These are phyloP conservation scores for Aproaerema taeniolella DNA, from an alignment of 2,888 invertebrate genomes.

Conservation along the genomic window DNA sequence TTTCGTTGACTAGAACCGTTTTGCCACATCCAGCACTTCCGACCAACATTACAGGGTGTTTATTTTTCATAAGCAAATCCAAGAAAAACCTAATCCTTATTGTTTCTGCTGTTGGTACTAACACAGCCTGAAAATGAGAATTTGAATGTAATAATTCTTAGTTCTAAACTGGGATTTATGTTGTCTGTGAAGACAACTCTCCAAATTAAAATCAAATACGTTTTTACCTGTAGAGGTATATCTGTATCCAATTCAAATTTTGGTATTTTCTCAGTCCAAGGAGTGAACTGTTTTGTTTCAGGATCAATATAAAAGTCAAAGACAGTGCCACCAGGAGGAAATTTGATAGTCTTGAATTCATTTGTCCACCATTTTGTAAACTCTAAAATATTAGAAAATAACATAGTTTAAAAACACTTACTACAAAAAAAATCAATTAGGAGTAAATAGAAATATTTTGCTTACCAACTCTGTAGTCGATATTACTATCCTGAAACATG, in stretches of 20 bases:
- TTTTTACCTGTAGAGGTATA: conserved; percentile 87
- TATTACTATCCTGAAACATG: conserved; percentile 94
- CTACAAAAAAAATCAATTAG: conserved; percentile 10
- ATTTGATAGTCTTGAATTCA: conserved; percentile 96
- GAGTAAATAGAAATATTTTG: not conserved
- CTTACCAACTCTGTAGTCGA: conserved; percentile 82
- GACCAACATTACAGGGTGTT: conserved; percentile 95
- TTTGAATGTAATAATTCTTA: no score
- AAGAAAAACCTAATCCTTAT: conserved; percentile 93
- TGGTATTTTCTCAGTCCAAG: conserved; percentile 93
- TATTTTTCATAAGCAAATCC: conserved; percentile 91
- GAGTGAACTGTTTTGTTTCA: conserved; percentile 92
- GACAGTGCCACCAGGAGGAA: conserved; percentile 93
- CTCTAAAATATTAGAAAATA: conserved; percentile 76
- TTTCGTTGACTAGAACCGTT: conserved; percentile 88
- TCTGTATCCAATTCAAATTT: conserved; percentile 95
- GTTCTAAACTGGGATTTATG: no score
- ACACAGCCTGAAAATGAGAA: conserved; percentile 85
- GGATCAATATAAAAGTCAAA: conserved; percentile 96
- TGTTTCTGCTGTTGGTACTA: conserved; percentile 96
- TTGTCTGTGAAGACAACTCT: no score
- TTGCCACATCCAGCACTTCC: conserved; percentile 96
- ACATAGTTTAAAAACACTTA: no score
- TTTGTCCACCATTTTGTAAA: conserved; percentile 99
- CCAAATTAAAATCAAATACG: no score